Evolutionary conservation across 1,140 invertebrate species (phyloP).

Genomic region (Drosophila nikananu): DNA sequence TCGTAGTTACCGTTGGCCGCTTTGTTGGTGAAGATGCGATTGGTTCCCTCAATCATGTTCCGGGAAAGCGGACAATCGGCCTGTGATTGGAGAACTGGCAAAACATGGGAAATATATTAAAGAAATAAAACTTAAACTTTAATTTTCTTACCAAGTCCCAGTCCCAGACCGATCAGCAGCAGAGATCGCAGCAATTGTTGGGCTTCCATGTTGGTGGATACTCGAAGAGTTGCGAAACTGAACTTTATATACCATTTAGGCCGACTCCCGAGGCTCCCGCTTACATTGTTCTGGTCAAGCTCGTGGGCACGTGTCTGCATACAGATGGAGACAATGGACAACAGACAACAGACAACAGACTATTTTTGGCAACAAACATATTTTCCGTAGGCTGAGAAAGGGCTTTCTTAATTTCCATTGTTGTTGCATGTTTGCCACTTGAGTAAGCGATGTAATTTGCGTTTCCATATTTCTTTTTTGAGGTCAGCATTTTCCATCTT

Average conservation of each 20-base stretch:
- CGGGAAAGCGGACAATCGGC: conserved; percentile 39
- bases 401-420: conserved; percentile 41
- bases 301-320: conserved; percentile 7
- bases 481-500: conserved; percentile 26
- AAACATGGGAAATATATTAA: background rate
- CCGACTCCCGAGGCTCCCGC: background rate
- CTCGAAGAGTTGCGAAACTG: background rate
- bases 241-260: conserved; percentile 27
- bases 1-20: conserved; percentile 11
- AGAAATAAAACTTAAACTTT: background rate
- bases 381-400: conserved; percentile 1
- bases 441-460: conserved; percentile 22
- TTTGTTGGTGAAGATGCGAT: conserved; percentile 40
- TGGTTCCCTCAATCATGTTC: conserved; percentile 47
- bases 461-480: conserved; percentile 16
- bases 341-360: conserved; percentile 10
- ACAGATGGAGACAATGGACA: background rate
- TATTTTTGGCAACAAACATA: conserved; percentile 40
- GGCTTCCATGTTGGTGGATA: conserved; percentile 28
- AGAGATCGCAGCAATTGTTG: conserved; percentile 15
- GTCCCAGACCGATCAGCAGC: conserved; percentile 20
- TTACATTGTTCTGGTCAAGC: conserved; percentile 19
- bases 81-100: conserved; percentile 26
- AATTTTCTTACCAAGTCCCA: conserved; percentile 25
- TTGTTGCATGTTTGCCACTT: conserved; percentile 18